Conservation (phyloP, 1,140 invertebrate genomes). For the Archegozetes longisetosus region DNA sequence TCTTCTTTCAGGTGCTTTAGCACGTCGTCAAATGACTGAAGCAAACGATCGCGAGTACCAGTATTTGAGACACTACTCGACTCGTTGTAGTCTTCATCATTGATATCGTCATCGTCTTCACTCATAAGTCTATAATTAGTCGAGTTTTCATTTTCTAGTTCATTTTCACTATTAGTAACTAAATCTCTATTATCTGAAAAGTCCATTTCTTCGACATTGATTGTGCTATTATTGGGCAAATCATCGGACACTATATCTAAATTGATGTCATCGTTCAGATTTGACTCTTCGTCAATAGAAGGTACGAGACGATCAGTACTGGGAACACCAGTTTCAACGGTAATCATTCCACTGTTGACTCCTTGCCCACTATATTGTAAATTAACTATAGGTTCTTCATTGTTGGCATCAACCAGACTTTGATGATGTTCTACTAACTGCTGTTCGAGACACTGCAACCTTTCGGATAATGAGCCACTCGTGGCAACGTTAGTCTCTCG, state of each 20-base stretch:
- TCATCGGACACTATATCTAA: not conserved
- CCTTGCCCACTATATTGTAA: slow-evolving; percentile 26
- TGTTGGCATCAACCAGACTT: slow-evolving; percentile 20
- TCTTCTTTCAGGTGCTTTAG: slow-evolving; percentile 1
- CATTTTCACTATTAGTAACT: not conserved
- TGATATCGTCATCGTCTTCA: not conserved
- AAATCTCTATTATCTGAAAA: not conserved
- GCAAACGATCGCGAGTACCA: not conserved
- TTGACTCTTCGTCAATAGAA: not conserved
- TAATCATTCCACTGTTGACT: slow-evolving; percentile 18
- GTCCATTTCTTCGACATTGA: not conserved
- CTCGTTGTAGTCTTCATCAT: not conserved
- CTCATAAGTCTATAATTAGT: not conserved
- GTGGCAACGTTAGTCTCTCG: too few relatives aligned
- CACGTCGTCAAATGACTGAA: slow-evolving; percentile 11
- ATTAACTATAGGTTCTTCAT: slow-evolving; percentile 34
- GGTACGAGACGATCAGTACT: not conserved
- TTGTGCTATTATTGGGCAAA: not conserved
- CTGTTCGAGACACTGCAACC: not conserved
- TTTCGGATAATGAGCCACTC: too few relatives aligned
- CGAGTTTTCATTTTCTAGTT: not conserved
- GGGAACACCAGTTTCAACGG: slow-evolving; percentile 6
- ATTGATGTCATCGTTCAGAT: not conserved
- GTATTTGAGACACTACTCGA: not conserved
- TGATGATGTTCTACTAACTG: slow-evolving; percentile 25